phyloP scores from a whole-genome alignment of 1,140 invertebrate species.

The Drosophila simulans region DNA sequence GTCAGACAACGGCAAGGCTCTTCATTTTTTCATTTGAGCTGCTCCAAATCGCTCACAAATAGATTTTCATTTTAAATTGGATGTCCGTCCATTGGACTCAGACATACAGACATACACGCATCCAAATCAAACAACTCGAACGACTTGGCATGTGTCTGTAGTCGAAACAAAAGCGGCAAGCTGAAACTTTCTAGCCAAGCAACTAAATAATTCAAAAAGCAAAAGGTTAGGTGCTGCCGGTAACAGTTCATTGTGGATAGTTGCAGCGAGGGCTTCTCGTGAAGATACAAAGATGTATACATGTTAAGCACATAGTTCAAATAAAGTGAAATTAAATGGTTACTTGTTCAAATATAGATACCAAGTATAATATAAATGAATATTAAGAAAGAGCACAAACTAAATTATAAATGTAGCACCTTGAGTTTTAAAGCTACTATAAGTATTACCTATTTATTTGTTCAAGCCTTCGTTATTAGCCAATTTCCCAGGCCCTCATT shows the following conservation, averaged over 20 bases:
- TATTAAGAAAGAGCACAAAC: no score
- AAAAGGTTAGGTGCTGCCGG: slow-evolving; percentile 42
- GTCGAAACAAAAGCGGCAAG: slow-evolving; percentile 8
- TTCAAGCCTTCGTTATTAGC: slow-evolving; percentile 8
- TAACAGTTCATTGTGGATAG: slow-evolving; percentile 30
- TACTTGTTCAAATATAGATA: no score
- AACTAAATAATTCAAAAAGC: slow-evolving; percentile 56
- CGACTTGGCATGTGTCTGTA: slow-evolving; percentile 57
- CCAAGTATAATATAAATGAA: no score
- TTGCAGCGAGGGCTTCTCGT: slow-evolving; percentile 32
- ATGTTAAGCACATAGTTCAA: no score
- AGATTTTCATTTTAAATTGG: slow-evolving; percentile 65
- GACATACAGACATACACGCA: slow-evolving; percentile 34
- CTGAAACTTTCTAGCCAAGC: slow-evolving; percentile 40
- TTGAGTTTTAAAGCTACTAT: not conserved
- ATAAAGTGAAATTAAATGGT: no score
- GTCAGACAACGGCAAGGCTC: slow-evolving; percentile 28
- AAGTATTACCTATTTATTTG: not conserved
- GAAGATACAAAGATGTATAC: not conserved
- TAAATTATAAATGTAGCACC: no score
- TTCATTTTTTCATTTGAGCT: slow-evolving; percentile 7
- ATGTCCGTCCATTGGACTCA: slow-evolving; percentile 20
- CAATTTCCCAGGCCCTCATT: slow-evolving; percentile 6
- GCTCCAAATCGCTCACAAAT: slow-evolving; percentile 52
- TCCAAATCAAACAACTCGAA: slow-evolving; percentile 55